Evolutionary conservation across 2,113 vertebrate genomes (phyloP).

Genomic region (Accipiter cooperii): DNA sequence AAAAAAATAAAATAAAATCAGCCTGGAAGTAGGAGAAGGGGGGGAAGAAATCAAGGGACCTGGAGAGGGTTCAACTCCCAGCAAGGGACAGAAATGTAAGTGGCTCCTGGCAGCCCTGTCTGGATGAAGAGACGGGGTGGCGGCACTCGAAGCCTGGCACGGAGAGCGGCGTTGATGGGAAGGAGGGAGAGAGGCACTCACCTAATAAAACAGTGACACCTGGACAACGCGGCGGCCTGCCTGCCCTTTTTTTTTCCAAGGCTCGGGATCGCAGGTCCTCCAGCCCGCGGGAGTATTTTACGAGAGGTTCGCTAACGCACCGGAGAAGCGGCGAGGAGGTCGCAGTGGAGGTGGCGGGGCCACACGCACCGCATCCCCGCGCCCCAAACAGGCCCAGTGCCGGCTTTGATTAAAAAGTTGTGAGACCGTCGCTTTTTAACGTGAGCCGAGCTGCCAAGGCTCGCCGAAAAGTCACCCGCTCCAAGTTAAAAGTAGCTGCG

Average conservation of each 20-base stretch:
- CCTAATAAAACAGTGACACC: constrained; percentile 45
- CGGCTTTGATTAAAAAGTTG: not conserved
- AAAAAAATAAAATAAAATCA: not conserved
- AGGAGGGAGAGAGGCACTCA: constrained; percentile 20
- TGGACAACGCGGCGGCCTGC: not conserved
- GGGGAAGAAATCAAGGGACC: constrained; percentile 31
- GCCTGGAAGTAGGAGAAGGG: not conserved
- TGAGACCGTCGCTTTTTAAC: accelerated
- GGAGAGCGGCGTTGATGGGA: not conserved
- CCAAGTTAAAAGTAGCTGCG: not conserved
- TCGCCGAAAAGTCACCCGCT: not conserved
- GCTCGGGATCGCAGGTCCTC: not conserved
- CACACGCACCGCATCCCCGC: accelerated
- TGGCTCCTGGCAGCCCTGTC: constrained; percentile 48
- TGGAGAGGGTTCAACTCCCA: constrained; percentile 58
- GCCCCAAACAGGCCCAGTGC: accelerated
- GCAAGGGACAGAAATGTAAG: constrained; percentile 41
- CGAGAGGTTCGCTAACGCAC: accelerated
- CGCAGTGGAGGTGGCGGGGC: accelerated
- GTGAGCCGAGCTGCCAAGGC: not conserved
- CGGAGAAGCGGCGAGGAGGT: accelerated
- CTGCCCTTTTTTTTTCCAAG: not conserved
- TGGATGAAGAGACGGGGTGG: constrained; percentile 40
- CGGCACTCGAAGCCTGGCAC: constrained; percentile 46
- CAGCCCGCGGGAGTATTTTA: not conserved